Base-by-base conservation (phyloP, 2,113 vertebrate species). In the Sinocyclocheilus maitianheensis region DNA sequence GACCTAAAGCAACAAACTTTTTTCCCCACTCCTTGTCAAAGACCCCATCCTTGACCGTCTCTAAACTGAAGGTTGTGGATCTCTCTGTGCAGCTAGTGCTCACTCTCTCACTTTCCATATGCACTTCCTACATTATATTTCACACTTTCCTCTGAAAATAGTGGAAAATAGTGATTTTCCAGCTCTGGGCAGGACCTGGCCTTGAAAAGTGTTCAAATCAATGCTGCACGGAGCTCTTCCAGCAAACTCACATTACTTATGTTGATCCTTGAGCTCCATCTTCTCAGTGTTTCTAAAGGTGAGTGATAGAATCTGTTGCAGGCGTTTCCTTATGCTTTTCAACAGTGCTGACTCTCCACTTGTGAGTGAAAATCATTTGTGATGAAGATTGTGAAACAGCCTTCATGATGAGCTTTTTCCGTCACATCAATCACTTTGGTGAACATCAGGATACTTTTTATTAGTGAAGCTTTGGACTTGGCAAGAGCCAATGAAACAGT, bases 221-320 rank as follows among this genome's bases (percentile, higher is more conserved):
- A 62, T 37, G 55, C 48, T 55, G 24, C 75, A 43, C 48, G 6
- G 75, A 77, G 46, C 14, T 79, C 20, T n/a, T 79, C 30, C 30
- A 77, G n/a, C 53, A 60, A 79, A 60, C 30, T 79, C 53, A 12
- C 30, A 60, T 60, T 60, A 81, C 37, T 43, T 62, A 37, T 80
- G 51, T 81, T 81, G 37, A 46, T 81, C 43, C 79, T 67, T 81
- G 37, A 60, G 58, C 60, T 46, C 58, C 55, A 46, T 81, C 78
- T 30, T 48, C 14, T 81, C n/a, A 43, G 30, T 75, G 13, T 84
- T 75, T 75, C 22, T 51, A 62, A 80, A 60, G 30, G 30, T 20
- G 58, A 80, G 55, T 1, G 18, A 58, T 20, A 46, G 46, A 46
- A 51, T 51, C 48, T 58, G 22, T 30, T 34, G 77, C 77, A 58